Conservation (phyloP, 1,140 invertebrate genomes). For the Calycopis cecrops region DNA sequence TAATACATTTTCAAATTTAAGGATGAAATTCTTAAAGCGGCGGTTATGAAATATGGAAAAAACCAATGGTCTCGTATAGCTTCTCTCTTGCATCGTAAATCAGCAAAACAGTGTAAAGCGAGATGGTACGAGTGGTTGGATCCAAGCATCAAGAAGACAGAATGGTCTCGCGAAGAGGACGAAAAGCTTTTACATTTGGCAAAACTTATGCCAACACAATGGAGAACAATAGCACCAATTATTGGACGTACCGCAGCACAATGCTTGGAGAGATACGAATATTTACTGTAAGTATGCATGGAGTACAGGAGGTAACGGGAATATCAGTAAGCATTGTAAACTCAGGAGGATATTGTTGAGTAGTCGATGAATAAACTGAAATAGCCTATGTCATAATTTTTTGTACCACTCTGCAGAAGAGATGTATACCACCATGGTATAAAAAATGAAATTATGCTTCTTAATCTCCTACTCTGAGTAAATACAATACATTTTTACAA, state of each 20-base stretch:
- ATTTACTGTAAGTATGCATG: constrained; percentile 84
- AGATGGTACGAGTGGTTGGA: constrained; percentile 99
- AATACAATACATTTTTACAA: too few species aligned
- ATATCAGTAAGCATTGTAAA: neutral
- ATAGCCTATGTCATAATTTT: too few species aligned
- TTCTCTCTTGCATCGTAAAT: constrained; percentile 97
- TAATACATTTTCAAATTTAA: constrained; percentile 70
- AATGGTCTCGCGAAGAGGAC: constrained; percentile 99
- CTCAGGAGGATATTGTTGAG: too few species aligned
- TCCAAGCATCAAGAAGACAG: constrained; percentile 99
- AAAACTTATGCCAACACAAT: constrained; percentile 99
- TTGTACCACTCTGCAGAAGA: too few species aligned
- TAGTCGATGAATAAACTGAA: too few species aligned
- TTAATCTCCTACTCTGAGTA: too few species aligned
- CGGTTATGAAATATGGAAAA: constrained; percentile 99
- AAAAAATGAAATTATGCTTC: too few species aligned
- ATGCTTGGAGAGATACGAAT: constrained; percentile 98
- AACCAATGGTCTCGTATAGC: constrained; percentile 99
- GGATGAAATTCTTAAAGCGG: constrained; percentile 99
- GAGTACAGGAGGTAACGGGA: neutral
- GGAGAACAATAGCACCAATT: constrained; percentile 99
- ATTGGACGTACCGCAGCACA: constrained; percentile 99
- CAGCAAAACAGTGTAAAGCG: constrained; percentile 99
- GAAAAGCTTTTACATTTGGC: constrained; percentile 98
- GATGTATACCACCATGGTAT: too few species aligned